Evolutionary conservation across 2,888 invertebrate species (phyloP), one percentile per base, ranked within the genome.

Genomic region (Torymus aiolomorphi): DNA sequence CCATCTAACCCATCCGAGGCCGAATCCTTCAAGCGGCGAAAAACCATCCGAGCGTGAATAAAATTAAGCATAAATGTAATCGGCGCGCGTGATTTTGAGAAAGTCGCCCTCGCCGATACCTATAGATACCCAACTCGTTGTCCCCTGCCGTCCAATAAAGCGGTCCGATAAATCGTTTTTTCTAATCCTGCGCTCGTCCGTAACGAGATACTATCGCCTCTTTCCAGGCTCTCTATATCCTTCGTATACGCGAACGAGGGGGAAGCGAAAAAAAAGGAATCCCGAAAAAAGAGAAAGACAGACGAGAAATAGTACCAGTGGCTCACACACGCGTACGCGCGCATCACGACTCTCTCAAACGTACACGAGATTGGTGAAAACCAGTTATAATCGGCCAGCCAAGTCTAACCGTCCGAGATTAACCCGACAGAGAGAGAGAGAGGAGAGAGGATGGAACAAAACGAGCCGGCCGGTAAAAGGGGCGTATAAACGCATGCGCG

Each of bases 361-460:
- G 76, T 76, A 69, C 51, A 65, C 20, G 67, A 78, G 72, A 77
- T 82, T 70, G 69, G 67, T 70, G 73, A 77, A 78, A 80, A 81
- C 63, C 61, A 76, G 76, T 74, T 80, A 76, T 76, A 76, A 77
- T 57, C 59, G 57, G 16, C 24, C 56, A 24, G 56, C 20, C 67
- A 49, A 20, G 54, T n/a, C 31, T 52, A n/a, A 61, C 69, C 59
- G 71, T 24, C 31, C 56, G 62, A 70, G 74, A 80, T 78, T 75
- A 57, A 75, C 31, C 31, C 31, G 42, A 67, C 62, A 56, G 62
- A 75, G 72, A 71, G 74, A 72, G 31, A 31, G 42, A 8, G 42
- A 42, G 42, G 42, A 42, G 42, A 42, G 42, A 72, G 57, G 65
- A 73, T 72, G 54, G 49, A 73, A 67, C 24, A 52, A 52, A 59